Percentiles rank a stretch among this genome's conserved stretches.
These are phyloP conservation scores for Agrotis clavis DNA, from an alignment of 2,888 invertebrate species.

Conservation along the genomic window DNA sequence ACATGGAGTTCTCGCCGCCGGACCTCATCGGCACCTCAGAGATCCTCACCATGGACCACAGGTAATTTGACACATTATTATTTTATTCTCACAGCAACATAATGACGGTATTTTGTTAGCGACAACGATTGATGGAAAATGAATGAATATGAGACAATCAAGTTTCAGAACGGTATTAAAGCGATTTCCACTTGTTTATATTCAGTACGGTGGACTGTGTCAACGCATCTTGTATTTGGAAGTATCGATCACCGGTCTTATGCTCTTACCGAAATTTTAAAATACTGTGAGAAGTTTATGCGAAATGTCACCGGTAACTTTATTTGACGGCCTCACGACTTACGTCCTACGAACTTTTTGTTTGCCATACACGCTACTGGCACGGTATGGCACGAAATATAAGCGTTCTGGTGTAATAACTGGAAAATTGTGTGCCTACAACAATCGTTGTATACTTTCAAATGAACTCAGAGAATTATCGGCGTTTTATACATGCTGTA, in stretches of 20 bases:
- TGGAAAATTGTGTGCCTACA: slow-evolving; percentile 22
- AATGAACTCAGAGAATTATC: not conserved
- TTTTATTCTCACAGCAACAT: not conserved
- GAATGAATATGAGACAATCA: too few species aligned
- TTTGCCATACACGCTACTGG: slow-evolving; percentile 33
- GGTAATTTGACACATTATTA: slow-evolving; percentile 78
- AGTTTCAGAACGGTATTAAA: not conserved
- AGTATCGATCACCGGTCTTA: too few species aligned
- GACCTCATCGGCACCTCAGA: slow-evolving; percentile 97
- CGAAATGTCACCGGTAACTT: slow-evolving; percentile 5
- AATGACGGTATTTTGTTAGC: too few species aligned
- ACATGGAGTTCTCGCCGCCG: slow-evolving; percentile 96
- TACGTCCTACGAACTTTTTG: slow-evolving; percentile 6
- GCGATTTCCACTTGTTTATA: not conserved
- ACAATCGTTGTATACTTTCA: slow-evolving; percentile 26
- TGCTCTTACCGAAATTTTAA: not conserved
- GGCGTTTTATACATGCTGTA: too few species aligned
- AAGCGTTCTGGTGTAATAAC: slow-evolving; percentile 14
- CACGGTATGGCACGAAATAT: slow-evolving; percentile 39
- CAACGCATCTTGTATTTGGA: too few species aligned
- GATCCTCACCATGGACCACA: slow-evolving; percentile 97
- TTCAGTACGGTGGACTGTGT: too few species aligned
- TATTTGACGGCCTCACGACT: not conserved
- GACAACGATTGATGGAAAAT: too few species aligned
- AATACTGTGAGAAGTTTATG: not conserved